phyloP scores from a whole-genome alignment of 1,140 invertebrate genomes.

The Heterodera schachtii region DNA sequence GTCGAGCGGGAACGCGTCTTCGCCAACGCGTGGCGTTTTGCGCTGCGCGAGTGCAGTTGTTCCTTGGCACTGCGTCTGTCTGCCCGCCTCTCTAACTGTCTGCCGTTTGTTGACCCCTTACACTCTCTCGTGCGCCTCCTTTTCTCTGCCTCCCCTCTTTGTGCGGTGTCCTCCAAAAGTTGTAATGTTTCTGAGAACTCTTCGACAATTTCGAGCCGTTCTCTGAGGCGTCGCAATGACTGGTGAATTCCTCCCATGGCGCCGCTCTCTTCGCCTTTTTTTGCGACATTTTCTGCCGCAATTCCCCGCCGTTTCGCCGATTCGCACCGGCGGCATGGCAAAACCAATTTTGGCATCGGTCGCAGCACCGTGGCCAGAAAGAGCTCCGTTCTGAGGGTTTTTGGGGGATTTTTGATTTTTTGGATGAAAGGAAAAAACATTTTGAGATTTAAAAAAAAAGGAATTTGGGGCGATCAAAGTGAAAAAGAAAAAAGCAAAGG shows the following conservation, averaged over 20 bases:
- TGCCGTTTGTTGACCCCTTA: background rate
- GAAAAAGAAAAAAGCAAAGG: background rate
- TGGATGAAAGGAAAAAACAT: background rate
- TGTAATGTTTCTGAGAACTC: constrained; percentile 24
- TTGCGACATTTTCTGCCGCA: background rate
- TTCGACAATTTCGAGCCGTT: constrained; percentile 7
- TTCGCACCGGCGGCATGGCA: background rate
- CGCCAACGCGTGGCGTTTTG: background rate
- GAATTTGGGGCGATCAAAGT: background rate
- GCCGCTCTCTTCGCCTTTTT: background rate
- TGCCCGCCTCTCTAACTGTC: background rate
- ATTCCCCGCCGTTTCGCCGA: background rate
- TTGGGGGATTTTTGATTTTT: background rate
- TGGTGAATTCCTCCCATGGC: constrained; percentile 10
- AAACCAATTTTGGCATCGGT: constrained; percentile 9
- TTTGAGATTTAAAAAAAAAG: background rate
- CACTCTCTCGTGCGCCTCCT: background rate
- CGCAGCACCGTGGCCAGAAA: constrained; percentile 16
- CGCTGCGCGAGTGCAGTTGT: background rate
- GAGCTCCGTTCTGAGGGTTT: constrained; percentile 12
- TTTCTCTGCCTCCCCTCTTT: background rate
- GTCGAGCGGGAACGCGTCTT: constrained; percentile 2
- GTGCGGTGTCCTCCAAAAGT: constrained; percentile 6
- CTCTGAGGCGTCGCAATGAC: constrained; percentile 15
- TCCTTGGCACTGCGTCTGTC: background rate